These are phyloP conservation scores for Caenorhabditis becei DNA, from an alignment of 2,888 invertebrate genomes.

Conservation along the genomic window DNA sequence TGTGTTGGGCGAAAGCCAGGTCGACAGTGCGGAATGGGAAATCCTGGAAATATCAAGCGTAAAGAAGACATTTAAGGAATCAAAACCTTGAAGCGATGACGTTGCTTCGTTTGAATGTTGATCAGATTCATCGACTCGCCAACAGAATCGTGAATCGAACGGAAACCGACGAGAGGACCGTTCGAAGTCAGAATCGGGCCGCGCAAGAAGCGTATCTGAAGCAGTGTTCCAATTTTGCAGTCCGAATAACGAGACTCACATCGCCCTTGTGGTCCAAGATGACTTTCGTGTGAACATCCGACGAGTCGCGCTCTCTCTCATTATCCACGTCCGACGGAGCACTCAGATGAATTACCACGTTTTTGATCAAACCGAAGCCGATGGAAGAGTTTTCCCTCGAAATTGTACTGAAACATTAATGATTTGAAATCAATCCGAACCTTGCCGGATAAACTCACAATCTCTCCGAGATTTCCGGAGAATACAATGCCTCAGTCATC, in stretches of 20 bases:
- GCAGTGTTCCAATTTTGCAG: constrained; percentile 1
- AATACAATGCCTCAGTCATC: constrained; percentile 54
- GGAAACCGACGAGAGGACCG: constrained; percentile 73
- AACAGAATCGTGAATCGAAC: constrained; percentile 68
- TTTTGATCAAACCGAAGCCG: constrained; percentile 72
- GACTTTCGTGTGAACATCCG: constrained; percentile 71
- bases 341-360: constrained; percentile 69
- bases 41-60: constrained; percentile 59
- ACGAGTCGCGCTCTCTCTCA: constrained; percentile 75
- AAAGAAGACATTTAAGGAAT: background rate
- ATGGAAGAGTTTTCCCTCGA: constrained; percentile 66
- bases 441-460: constrained; percentile 55
- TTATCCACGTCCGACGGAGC: constrained; percentile 57
- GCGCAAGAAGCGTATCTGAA: constrained; percentile 47
- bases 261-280: constrained; percentile 78
- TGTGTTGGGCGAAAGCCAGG: constrained; percentile 75
- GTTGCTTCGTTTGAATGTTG: constrained; percentile 65
- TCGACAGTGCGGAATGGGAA: constrained; percentile 71
- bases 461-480: constrained; percentile 62
- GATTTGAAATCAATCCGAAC: background rate
- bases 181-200: constrained; percentile 70
- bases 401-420: constrained; percentile 64
- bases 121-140: constrained; percentile 70
- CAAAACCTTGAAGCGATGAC: constrained; percentile 75
- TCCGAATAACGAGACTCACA: constrained; percentile 25